Evolutionary conservation across 2,797 vertebrate species (phyloP).

Genomic region (Gallinago nigripennis): DNA sequence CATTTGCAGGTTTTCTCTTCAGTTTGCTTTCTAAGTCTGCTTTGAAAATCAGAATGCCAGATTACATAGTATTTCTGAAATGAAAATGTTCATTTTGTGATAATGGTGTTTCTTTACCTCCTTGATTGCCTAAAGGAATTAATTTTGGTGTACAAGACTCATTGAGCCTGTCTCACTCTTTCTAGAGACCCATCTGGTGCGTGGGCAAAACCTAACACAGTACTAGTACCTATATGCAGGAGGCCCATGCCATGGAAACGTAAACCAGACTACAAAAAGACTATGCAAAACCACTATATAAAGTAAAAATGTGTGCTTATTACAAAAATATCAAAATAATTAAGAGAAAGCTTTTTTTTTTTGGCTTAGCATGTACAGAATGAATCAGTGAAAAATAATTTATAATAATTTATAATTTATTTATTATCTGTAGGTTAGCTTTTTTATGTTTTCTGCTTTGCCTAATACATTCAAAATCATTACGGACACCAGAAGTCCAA

Average conservation of each 20-base stretch:
- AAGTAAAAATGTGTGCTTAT: background rate
- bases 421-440: background rate
- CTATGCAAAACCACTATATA: background rate
- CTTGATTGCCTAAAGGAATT: background rate
- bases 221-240: background rate
- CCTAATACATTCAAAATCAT: background rate
- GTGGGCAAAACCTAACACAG: background rate
- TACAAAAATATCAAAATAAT: background rate
- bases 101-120: background rate
- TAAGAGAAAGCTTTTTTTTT: background rate
- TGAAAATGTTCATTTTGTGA: background rate
- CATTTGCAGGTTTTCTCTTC: background rate
- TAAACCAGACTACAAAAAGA: background rate
- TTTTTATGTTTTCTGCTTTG: background rate
- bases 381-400: background rate
- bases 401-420: background rate
- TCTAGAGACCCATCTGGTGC: background rate
- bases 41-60: background rate
- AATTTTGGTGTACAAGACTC: background rate
- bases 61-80: background rate
- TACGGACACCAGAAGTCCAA: background rate
- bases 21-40: background rate
- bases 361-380: background rate
- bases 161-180: background rate
- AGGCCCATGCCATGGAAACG: background rate